Conservation (phyloP, 92 coral and sea anemone species). For the Actinostola sp. region DNA sequence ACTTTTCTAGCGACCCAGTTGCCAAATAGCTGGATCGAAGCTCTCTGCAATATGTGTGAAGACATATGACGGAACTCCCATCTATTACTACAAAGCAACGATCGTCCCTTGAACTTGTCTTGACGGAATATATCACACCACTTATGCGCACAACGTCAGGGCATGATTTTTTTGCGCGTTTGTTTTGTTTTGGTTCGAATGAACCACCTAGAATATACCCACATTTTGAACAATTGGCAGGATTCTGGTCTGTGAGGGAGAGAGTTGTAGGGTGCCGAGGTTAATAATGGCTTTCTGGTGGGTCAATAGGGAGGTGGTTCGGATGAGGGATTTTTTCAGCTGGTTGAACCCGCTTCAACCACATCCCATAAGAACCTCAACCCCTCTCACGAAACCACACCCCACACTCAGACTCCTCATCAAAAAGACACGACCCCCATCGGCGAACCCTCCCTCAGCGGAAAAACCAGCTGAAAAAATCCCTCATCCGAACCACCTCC, state of each 20-base stretch:
- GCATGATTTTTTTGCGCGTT: neutral
- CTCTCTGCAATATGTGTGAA: slow-evolving; percentile 17
- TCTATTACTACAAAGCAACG: slow-evolving; percentile 23
- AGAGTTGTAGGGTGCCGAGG: neutral
- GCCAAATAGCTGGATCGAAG: slow-evolving; percentile 2
- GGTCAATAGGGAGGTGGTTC: neutral
- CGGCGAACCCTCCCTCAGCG: too few species aligned
- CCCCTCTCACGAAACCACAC: too few species aligned
- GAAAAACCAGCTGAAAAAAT: neutral
- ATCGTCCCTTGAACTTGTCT: slow-evolving; percentile 30
- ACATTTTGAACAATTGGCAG: slow-evolving; percentile 10
- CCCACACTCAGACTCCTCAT: too few species aligned
- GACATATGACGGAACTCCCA: neutral
- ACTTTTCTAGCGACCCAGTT: neutral
- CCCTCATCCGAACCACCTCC: neutral
- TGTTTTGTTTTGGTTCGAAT: neutral
- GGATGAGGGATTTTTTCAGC: neutral
- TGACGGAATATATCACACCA: slow-evolving; percentile 5
- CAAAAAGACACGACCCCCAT: too few species aligned
- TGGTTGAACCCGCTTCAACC: too few species aligned
- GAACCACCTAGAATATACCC: neutral
- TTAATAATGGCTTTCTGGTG: slow-evolving; percentile 4
- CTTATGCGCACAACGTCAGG: slow-evolving; percentile 7
- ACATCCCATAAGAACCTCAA: too few species aligned
- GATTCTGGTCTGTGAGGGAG: neutral